phyloP scores from a whole-genome alignment of 2,113 vertebrate genomes.

The Morphnarchus princeps region DNA sequence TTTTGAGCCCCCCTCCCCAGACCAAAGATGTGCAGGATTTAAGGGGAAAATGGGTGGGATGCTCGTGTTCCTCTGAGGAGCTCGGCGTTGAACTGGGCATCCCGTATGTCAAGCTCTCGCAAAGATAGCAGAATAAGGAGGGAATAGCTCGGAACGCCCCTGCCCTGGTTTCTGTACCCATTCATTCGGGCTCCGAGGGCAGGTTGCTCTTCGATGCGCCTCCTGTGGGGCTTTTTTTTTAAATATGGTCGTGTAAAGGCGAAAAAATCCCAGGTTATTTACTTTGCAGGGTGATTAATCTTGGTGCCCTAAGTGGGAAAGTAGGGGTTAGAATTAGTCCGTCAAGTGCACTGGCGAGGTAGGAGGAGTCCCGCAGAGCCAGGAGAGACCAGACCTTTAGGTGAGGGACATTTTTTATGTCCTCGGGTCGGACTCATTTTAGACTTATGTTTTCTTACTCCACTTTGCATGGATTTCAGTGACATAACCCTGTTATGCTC shows the following conservation, averaged over 20 bases:
- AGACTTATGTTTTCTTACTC: background rate
- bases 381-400: background rate
- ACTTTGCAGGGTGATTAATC: background rate
- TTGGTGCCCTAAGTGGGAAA: background rate
- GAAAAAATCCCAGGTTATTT: background rate
- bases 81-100: background rate
- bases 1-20: no score
- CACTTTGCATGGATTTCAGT: background rate
- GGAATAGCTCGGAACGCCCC: background rate
- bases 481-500: background rate
- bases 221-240: background rate
- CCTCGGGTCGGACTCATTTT: background rate
- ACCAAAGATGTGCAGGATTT: background rate
- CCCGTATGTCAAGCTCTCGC: background rate
- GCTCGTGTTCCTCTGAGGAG: background rate
- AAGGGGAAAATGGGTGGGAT: background rate
- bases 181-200: background rate
- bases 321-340: background rate
- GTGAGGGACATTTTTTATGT: constrained; percentile 6
- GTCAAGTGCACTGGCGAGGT: background rate
- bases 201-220: background rate
- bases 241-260: background rate
- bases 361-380: background rate
- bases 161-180: background rate
- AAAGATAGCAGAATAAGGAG: background rate